phyloP scores from a whole-genome alignment of 2,888 invertebrate genomes.

The Cynaeus angustus region DNA sequence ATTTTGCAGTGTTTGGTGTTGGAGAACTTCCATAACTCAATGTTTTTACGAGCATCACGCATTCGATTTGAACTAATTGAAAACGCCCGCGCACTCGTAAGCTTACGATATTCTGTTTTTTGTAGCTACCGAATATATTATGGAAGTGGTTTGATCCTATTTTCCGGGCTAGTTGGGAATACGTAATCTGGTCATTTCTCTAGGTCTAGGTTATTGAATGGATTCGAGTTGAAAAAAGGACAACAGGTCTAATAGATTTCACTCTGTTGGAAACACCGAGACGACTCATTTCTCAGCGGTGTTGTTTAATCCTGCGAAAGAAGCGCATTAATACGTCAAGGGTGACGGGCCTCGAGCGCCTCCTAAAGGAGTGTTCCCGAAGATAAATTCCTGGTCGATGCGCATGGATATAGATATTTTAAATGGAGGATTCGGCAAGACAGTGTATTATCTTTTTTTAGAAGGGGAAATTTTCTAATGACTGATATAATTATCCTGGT shows the following conservation, averaged over 20 bases:
- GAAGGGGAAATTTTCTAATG: constrained; percentile 38
- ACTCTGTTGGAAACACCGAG: constrained; percentile 27
- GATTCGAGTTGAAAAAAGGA: constrained; percentile 10
- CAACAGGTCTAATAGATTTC: constrained; percentile 24
- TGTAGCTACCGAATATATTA: not conserved
- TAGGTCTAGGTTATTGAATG: not conserved
- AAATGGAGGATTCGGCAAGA: constrained; percentile 49
- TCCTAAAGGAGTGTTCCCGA: constrained; percentile 51
- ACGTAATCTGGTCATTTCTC: constrained; percentile 2
- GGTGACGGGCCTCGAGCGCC: constrained; percentile 56
- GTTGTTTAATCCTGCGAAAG: constrained; percentile 57
- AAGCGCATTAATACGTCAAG: constrained; percentile 59
- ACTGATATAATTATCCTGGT: constrained; percentile 46
- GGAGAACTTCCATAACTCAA: constrained; percentile 40
- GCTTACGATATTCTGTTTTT: not conserved
- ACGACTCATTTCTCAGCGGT: constrained; percentile 54
- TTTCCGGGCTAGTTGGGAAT: not conserved
- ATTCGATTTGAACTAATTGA: constrained; percentile 44
- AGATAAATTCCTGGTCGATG: constrained; percentile 52
- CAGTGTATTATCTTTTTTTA: constrained; percentile 32
- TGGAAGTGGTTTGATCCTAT: not conserved
- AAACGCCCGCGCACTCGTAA: constrained; percentile 14
- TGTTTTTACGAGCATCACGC: constrained; percentile 41
- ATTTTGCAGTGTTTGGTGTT: constrained; percentile 41
- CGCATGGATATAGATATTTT: constrained; percentile 52